A percentile compares a stretch with the other conserved stretches of the same genome.
Evolutionary conservation across 1,140 invertebrate species (phyloP).

Genomic region (Temnothorax longispinosus): DNA sequence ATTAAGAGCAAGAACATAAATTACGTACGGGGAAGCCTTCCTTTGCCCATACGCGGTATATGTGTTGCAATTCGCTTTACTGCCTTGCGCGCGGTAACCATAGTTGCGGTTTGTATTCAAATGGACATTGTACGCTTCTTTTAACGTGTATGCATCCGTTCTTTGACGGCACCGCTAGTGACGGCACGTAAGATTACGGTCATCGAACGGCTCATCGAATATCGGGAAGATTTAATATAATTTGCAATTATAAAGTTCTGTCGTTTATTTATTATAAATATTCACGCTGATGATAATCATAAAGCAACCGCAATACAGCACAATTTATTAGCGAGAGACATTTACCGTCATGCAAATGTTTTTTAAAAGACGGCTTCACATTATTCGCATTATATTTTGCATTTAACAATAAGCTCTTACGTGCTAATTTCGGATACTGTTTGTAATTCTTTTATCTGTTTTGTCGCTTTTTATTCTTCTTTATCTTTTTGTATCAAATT

Average conservation of each 20-base stretch:
- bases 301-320: background rate
- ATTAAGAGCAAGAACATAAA: slow-evolving; percentile 67
- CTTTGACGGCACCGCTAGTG: slow-evolving; percentile 37
- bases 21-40: slow-evolving; percentile 43
- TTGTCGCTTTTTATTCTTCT: background rate
- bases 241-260: background rate
- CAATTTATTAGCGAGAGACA: slow-evolving; percentile 1
- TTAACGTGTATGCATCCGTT: slow-evolving; percentile 6
- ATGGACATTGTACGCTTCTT: slow-evolving; percentile 47
- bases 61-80: slow-evolving; percentile 70
- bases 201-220: background rate
- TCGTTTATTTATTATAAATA: background rate
- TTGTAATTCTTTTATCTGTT: background rate
- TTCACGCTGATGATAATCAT: background rate
- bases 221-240: slow-evolving; percentile 29
- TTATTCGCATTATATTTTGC: background rate
- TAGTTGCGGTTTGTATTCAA: slow-evolving; percentile 67
- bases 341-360: background rate
- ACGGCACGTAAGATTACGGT: background rate
- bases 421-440: background rate
- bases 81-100: slow-evolving; percentile 45
- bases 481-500: background rate
- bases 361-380: background rate
- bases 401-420: background rate
- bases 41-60: slow-evolving; percentile 4